These are phyloP conservation scores for Orthochromis indermauri DNA, from an alignment of 2,113 vertebrate genomes.

Conservation along the genomic window DNA sequence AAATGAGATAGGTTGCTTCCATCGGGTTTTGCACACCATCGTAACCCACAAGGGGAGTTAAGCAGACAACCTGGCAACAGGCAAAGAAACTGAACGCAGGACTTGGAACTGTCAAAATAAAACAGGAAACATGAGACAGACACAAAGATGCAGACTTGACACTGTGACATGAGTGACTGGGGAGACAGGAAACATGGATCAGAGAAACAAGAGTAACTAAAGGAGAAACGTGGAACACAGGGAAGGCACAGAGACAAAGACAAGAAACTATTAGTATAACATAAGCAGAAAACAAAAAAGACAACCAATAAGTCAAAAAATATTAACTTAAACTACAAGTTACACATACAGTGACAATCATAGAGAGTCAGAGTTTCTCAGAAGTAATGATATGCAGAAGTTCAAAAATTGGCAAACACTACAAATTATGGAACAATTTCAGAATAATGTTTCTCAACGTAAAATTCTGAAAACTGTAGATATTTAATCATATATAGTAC, in stretches of 20 bases:
- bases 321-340: not conserved
- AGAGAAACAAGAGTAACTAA: not conserved
- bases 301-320: not conserved
- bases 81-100: not conserved
- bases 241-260: not conserved
- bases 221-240: not conserved
- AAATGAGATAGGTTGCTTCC: not conserved
- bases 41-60: not conserved
- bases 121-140: not conserved
- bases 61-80: not conserved
- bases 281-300: not conserved
- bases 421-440: not conserved
- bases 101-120: not conserved
- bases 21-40: too few relatives aligned
- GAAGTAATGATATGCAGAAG: not conserved
- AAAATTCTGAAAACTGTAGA: not conserved
- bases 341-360: not conserved
- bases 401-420: not conserved
- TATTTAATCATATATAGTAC: not conserved
- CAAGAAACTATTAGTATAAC: not conserved
- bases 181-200: not conserved
- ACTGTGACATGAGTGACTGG: not conserved
- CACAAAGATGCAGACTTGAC: not conserved
- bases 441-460: not conserved
- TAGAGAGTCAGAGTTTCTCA: not conserved